Evolutionary conservation across 2,888 invertebrate species (phyloP).

Genomic region (Caenorhabditis drosophilae): DNA sequence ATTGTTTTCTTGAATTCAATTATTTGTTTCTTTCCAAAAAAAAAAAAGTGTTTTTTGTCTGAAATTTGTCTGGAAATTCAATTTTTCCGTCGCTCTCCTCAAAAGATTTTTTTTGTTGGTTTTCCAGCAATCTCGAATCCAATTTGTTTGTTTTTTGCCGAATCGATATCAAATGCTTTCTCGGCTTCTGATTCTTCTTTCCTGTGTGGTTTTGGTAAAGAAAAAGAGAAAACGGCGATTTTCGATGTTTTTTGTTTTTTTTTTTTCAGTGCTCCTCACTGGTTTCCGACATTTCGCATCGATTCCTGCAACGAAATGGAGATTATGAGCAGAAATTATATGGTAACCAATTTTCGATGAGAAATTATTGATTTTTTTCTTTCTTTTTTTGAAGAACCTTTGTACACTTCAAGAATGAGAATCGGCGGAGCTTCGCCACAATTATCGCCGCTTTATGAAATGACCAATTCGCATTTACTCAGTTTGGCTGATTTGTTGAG

Average conservation of each 20-base stretch:
- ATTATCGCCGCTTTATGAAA: slow-evolving; percentile 31
- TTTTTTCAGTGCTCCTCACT: slow-evolving; percentile 18
- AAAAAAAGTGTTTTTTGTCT: too few relatives aligned
- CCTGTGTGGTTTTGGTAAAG: slow-evolving; percentile 3
- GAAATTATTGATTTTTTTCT: background rate
- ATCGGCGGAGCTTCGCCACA: slow-evolving; percentile 10
- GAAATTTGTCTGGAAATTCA: too few relatives aligned
- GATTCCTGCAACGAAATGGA: slow-evolving; percentile 23
- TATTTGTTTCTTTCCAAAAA: too few relatives aligned
- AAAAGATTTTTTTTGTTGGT: too few relatives aligned
- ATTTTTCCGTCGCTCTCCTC: too few relatives aligned
- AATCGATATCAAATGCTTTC: slow-evolving; percentile 2
- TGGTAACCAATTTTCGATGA: slow-evolving; percentile 8
- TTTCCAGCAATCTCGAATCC: too few relatives aligned
- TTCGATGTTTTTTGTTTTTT: background rate
- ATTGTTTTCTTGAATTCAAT: too few relatives aligned
- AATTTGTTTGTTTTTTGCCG: too few relatives aligned
- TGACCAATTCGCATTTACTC: slow-evolving; percentile 36
- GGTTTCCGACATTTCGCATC: slow-evolving; percentile 33
- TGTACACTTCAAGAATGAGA: slow-evolving; percentile 25
- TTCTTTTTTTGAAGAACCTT: slow-evolving; percentile 15
- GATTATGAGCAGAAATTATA: slow-evolving; percentile 23
- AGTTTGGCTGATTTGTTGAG: slow-evolving; percentile 31
- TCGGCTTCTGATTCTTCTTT: background rate
- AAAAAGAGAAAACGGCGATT: too few relatives aligned